Base-by-base conservation (phyloP, 2,113 vertebrate species). In the Mus spicilegus region DNA sequence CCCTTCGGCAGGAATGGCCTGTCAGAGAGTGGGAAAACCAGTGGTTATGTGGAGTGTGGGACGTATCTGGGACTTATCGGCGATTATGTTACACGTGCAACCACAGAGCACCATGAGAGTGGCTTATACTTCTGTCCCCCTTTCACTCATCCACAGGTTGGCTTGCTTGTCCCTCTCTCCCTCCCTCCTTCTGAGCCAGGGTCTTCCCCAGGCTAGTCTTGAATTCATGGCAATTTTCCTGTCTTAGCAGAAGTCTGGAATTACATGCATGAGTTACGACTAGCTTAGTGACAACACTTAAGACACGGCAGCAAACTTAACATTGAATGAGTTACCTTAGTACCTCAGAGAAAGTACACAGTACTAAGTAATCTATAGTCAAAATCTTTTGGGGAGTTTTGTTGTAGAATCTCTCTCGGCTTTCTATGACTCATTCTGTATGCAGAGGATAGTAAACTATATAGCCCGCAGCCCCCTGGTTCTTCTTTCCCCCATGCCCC, bases 1-100 rank as follows among this genome's bases (percentile, higher is more conserved):
- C 6, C 99, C 99, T 96, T 99, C 98, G 0, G 99, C 98, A 70
- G 99, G 99, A 70, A 98, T 98, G 49, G 98, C 98, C 99, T 99
- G 96, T 90, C 85, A 87, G 82, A 96, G 70, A 91, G 63, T 8
- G 19, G 1, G 73, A 80, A 87, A 56, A 85, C 24, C 42, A 9
- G 70, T 16, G 61, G 54, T 97, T 77, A 95, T 36, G 13, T 22
- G 14, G 49, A 22, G 14, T n/a, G 0, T 82, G 14, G 4, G 54
- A 12, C 5, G 20, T 5, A 17, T 22, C 19, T 63, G 42, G 75
- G 51, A 87, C 11, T 33, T 4, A 19, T 0, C 39, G 56, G 36
- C 22, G 54, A 28, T 42, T 75, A 33, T 20, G 72, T 36, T 51
- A 75, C 89, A 46, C 3, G 12, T 67, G 10, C 17, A 58, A 72